Conservation (phyloP, 2,113 vertebrate species). For the Chaetodon trifascialis region DNA sequence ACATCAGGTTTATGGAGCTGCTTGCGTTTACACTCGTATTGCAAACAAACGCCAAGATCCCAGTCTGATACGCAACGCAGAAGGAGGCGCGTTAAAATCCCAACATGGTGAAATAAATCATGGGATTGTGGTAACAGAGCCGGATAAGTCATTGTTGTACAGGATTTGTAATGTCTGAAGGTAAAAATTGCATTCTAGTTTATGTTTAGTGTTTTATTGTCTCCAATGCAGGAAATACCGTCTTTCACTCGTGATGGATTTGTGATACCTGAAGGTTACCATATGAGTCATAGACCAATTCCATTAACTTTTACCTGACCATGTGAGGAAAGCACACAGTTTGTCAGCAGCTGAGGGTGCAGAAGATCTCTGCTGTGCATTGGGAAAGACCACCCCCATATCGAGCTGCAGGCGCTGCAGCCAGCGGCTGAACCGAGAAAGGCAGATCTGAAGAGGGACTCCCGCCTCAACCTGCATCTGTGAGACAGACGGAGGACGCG, state of each 20-base stretch:
- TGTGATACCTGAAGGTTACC: neutral
- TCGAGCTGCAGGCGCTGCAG: constrained; percentile 88
- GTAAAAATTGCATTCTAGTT: neutral
- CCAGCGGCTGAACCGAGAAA: constrained; percentile 94
- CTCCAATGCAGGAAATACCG: neutral
- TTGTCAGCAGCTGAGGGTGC: constrained; percentile 66
- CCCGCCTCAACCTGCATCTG: constrained; percentile 93
- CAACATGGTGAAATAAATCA: neutral
- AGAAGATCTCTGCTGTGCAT: constrained; percentile 34
- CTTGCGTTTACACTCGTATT: constrained; percentile 96
- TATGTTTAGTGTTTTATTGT: neutral
- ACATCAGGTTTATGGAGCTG: constrained; percentile 90
- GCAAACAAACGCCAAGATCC: constrained; percentile 96
- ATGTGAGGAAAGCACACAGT: constrained; percentile 91
- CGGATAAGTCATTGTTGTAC: neutral
- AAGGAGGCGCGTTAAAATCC: constrained; percentile 1
- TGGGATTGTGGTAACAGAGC: neutral
- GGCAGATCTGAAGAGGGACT: constrained; percentile 91
- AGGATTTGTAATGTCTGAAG: neutral
- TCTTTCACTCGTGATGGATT: neutral
- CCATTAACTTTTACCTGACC: constrained; percentile 89
- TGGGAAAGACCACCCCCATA: constrained; percentile 85
- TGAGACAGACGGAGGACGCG: neutral
- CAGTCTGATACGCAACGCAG: constrained; percentile 86
- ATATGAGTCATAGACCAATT: neutral